These are phyloP conservation scores for Cotesia typhae DNA, from an alignment of 1,140 invertebrate species.

Conservation along the genomic window DNA sequence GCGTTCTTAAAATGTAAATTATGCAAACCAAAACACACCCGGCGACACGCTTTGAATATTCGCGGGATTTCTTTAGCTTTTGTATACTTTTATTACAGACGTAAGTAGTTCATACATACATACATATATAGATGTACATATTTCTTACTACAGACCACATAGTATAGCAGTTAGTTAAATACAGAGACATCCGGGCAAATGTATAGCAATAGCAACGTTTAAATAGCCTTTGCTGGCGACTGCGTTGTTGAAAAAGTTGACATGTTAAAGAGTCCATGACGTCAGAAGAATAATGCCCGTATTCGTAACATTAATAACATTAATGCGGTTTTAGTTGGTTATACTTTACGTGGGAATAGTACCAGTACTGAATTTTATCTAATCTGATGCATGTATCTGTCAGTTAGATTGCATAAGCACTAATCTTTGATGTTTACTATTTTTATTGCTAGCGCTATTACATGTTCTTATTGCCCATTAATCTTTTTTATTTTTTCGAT, in stretches of 20 bases:
- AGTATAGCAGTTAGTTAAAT: not conserved
- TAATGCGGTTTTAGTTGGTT: slow-evolving; percentile 10
- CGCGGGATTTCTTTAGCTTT: slow-evolving; percentile 22
- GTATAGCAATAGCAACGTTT: not conserved
- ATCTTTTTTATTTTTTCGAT: too few species aligned
- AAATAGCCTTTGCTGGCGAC: slow-evolving; percentile 15
- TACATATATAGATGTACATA: too few species aligned
- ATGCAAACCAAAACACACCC: slow-evolving; percentile 34
- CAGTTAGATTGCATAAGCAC: too few species aligned
- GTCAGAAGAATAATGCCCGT: slow-evolving; percentile 21
- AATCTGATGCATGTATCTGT: too few species aligned
- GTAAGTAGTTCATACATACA: too few species aligned
- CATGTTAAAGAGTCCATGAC: slow-evolving; percentile 29
- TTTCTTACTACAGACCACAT: too few species aligned
- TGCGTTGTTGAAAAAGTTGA: slow-evolving; percentile 25
- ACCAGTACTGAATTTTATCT: not conserved
- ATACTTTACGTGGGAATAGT: not conserved
- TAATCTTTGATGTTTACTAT: too few species aligned
- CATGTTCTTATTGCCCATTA: too few species aligned
- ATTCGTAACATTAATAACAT: slow-evolving; percentile 23
- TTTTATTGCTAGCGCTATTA: too few species aligned
- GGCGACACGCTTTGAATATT: slow-evolving; percentile 41
- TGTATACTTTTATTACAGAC: too few species aligned
- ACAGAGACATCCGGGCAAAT: slow-evolving; percentile 28
- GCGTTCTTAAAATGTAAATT: slow-evolving; percentile 34